Base-by-base conservation (phyloP, 2,888 invertebrate genomes). In the Apotomis capreana region DNA sequence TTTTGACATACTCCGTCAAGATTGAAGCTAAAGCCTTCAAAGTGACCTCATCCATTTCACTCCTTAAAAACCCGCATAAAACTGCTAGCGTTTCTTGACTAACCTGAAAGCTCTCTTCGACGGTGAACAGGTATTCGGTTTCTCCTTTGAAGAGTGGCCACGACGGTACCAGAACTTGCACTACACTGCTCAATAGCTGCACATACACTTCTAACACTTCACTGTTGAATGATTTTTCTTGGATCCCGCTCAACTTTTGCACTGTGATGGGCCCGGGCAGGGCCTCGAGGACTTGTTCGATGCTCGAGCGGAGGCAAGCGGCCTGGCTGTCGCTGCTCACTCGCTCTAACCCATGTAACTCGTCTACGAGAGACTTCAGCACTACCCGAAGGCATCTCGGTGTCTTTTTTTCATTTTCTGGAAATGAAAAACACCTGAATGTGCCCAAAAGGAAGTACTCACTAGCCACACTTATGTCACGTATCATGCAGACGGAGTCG, bases 211-310 rank as follows among this genome's bases (percentile, higher is more conserved):
- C 88, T 4, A 91, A 78, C 4, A 94, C 85, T 52, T 94, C 89
- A 40, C 49, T 63, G 3, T 78, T 71, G 0, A 91, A 64, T 0
- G 82, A 3, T 12, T 71, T 74, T 0, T 78, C 76, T 26, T 97
- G 96, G 1, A 94, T 75, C 52, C 90, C 89, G 10, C 88, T 81
- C n/a, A 96, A 85, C 82, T 95, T 95, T 82, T 96, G 96, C 15
- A 95, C 93, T 0, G 96, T 97, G 46, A 95, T 80, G 0, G 95
- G 94, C 8, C 95, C 95, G 0, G 95, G 95, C 0, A 95, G 85
- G 49, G 78, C 78, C 0, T 73, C n/a, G 5, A 77, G 52, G 0
- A 88, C 69, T 0, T 74, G 75, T 4, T 76, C 70, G 6, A 89
- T 75, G 59, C 76, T 65, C 3, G 40, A 75, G 68, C 76, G 80